Percentiles rank a stretch among this genome's conserved stretches.
These are phyloP conservation scores for Patagioenas fasciata DNA, from an alignment of 2,113 vertebrate genomes.

Conservation along the genomic window DNA sequence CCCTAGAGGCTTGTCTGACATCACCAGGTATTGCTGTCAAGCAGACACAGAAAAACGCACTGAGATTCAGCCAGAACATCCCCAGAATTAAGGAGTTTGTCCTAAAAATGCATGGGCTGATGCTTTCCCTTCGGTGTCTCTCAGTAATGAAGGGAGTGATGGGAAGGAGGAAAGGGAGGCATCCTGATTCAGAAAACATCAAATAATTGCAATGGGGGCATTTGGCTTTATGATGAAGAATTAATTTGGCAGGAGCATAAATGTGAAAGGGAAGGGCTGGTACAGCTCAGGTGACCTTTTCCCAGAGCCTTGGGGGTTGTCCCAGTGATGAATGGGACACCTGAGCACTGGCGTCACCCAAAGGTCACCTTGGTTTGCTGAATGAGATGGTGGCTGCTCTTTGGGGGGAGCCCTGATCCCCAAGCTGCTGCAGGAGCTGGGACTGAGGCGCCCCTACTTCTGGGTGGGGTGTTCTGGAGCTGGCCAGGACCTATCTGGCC, in stretches of 20 bases:
- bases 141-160: not conserved
- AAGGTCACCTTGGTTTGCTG: not conserved
- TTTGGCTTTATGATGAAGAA: slow-evolving; percentile 10
- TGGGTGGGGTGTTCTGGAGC: not conserved
- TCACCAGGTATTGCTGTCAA: slow-evolving; percentile 61
- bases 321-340: not conserved
- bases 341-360: not conserved
- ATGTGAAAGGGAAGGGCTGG: slow-evolving; percentile 28
- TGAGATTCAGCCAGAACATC: not conserved
- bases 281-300: slow-evolving; percentile 54
- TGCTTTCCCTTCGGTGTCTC: not conserved
- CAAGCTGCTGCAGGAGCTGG: not conserved
- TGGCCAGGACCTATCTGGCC: not conserved
- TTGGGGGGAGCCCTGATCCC: fast-evolving
- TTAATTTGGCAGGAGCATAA: slow-evolving; percentile 35
- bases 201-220: not conserved
- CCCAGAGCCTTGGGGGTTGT: not conserved
- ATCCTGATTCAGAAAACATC: not conserved
- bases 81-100: not conserved
- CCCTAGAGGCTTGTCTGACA: slow-evolving; percentile 55
- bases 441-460: fast-evolving
- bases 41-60: slow-evolving; percentile 13
- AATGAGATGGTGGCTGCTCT: not conserved
- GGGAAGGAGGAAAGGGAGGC: not conserved
- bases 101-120: not conserved